Conservation (phyloP, 1,140 invertebrate species). For the Drosophila sechellia region DNA sequence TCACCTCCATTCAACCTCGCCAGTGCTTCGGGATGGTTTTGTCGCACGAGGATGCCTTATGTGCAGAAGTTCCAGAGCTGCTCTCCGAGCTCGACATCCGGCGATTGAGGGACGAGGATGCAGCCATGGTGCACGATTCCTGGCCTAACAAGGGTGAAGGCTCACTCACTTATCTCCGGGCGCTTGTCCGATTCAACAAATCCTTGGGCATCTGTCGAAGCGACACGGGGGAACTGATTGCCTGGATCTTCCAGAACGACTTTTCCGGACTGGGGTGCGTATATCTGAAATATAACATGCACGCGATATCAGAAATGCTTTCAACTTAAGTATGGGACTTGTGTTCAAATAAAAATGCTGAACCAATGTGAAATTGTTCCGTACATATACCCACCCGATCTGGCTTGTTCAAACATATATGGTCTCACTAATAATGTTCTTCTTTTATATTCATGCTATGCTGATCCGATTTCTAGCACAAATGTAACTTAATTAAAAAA, state of each 20-base stretch:
- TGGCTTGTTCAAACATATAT: too few relatives aligned
- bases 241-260: constrained; percentile 80
- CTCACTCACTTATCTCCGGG: constrained; percentile 62
- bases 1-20: constrained; percentile 39
- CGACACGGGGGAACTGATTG: constrained; percentile 58
- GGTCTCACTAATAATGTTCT: too few relatives aligned
- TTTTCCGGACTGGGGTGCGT: constrained; percentile 70
- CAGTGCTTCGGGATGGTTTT: constrained; percentile 63
- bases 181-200: constrained; percentile 59
- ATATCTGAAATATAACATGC: not conserved
- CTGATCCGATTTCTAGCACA: too few relatives aligned
- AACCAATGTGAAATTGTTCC: too few relatives aligned
- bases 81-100: constrained; percentile 60
- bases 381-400: too few relatives aligned
- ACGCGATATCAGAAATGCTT: not conserved
- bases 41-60: constrained; percentile 19
- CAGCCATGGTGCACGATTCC: constrained; percentile 45
- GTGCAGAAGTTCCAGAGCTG: constrained; percentile 43
- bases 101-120: constrained; percentile 49
- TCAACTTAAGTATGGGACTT: not conserved
- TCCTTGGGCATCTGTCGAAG: constrained; percentile 59
- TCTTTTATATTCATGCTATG: too few relatives aligned
- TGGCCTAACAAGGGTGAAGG: constrained; percentile 80
- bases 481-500: too few relatives aligned
- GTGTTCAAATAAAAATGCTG: not conserved